A percentile compares a stretch with the other conserved stretches of the same genome.
These are phyloP conservation scores for Diadophis punctatus DNA, from an alignment of 2,113 vertebrate genomes.

Conservation along the genomic window DNA sequence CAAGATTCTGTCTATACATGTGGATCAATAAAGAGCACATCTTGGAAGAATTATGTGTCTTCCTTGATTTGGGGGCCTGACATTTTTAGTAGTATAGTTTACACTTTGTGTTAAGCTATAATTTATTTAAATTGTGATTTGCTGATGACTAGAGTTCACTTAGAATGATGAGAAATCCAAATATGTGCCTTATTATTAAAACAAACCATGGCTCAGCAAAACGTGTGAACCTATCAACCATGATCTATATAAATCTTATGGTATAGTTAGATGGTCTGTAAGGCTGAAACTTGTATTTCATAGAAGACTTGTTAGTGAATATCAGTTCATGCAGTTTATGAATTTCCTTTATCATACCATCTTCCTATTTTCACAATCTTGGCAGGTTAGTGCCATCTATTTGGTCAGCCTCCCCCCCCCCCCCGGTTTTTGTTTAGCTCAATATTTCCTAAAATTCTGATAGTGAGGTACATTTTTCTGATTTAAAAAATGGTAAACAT, in stretches of 20 bases:
- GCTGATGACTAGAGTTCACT: background rate
- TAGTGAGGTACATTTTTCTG: background rate
- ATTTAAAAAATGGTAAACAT: background rate
- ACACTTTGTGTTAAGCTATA: background rate
- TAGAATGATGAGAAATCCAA: background rate
- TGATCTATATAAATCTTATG: background rate
- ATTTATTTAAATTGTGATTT: background rate
- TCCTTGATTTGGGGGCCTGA: background rate
- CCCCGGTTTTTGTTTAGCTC: background rate
- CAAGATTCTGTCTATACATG: background rate
- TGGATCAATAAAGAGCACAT: background rate
- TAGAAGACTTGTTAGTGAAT: slow-evolving; percentile 15
- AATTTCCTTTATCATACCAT: background rate
- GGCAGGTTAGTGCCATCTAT: background rate
- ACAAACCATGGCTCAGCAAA: background rate
- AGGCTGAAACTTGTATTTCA: background rate
- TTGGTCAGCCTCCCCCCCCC: background rate
- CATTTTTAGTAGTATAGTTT: background rate
- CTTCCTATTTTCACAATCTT: background rate
- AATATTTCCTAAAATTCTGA: background rate
- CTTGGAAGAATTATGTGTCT: background rate
- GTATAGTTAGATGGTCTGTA: slow-evolving; percentile 24
- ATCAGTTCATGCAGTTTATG: slow-evolving; percentile 39
- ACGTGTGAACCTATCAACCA: background rate
- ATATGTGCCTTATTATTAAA: background rate